Percentiles rank a stretch among this genome's conserved stretches.
Conservation (phyloP, 2,888 invertebrate species). For the Xylota segnis region DNA sequence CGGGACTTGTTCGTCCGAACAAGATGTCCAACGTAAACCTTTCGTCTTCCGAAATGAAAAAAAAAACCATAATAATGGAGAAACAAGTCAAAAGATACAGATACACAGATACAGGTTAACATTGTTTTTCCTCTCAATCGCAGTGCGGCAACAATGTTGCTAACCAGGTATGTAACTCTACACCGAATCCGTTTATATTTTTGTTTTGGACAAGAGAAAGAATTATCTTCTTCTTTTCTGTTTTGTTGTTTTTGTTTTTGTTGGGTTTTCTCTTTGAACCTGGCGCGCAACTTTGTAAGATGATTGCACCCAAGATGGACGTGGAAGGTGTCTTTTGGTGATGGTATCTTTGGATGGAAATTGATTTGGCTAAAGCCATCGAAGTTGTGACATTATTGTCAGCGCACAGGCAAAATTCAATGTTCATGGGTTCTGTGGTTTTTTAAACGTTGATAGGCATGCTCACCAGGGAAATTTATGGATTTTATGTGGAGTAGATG, state of each 20-base stretch:
- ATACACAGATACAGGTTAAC: constrained; percentile 20
- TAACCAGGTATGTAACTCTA: constrained; percentile 43
- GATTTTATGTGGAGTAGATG: neutral
- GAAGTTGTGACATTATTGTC: constrained; percentile 45
- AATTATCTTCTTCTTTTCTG: neutral
- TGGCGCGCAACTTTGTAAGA: constrained; percentile 36
- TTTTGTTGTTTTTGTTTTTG: neutral
- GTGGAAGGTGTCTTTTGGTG: constrained; percentile 44
- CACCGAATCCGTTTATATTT: constrained; percentile 36
- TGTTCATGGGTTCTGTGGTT: neutral
- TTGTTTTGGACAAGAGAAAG: neutral
- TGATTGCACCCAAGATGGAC: constrained; percentile 1
- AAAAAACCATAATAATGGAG: no score
- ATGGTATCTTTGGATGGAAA: constrained; percentile 44
- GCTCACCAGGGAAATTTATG: neutral
- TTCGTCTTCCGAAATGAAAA: neutral
- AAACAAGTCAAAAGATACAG: constrained; percentile 9
- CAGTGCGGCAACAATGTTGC: constrained; percentile 63
- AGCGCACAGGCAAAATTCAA: constrained; percentile 7
- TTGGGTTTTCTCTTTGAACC: neutral
- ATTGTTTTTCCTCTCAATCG: constrained; percentile 42
- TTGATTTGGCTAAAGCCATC: constrained; percentile 40
- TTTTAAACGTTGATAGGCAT: neutral
- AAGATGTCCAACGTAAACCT: constrained; percentile 8
- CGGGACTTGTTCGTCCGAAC: neutral